phyloP scores from a whole-genome alignment of 1,140 invertebrate species.

The Anoplolepis gracilipes region DNA sequence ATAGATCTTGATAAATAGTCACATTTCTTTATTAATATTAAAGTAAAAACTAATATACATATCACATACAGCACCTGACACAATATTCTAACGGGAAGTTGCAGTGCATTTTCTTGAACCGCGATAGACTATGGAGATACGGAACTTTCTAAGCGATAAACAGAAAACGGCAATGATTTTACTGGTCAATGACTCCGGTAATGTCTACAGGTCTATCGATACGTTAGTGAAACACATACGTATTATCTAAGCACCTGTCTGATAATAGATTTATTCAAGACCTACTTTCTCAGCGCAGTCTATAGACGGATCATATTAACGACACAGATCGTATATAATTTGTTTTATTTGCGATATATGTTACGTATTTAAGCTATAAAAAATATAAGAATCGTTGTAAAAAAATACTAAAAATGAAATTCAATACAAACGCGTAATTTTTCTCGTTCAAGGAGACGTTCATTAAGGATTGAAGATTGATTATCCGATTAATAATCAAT shows the following conservation, averaged over 20 bases:
- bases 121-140: neutral
- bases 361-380: slow-evolving; percentile 11
- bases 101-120: neutral
- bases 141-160: slow-evolving; percentile 59
- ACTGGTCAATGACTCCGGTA: slow-evolving; percentile 53
- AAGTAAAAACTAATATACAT: neutral
- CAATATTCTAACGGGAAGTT: neutral
- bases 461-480: no score
- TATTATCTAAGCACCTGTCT: slow-evolving; percentile 39
- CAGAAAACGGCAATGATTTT: slow-evolving; percentile 38
- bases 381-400: slow-evolving; percentile 1
- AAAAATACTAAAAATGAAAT: neutral
- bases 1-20: neutral
- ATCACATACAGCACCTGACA: neutral
- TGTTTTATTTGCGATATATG: slow-evolving; percentile 1
- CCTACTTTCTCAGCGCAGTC: neutral
- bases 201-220: slow-evolving; percentile 9
- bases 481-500: neutral
- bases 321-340: neutral
- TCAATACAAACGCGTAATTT: neutral
- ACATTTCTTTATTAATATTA: neutral
- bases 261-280: slow-evolving; percentile 36
- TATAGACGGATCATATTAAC: slow-evolving; percentile 18
- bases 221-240: neutral
- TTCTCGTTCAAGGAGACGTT: neutral